Conservation (phyloP, 2,888 invertebrate species). For the Sminthurides aquaticus region DNA sequence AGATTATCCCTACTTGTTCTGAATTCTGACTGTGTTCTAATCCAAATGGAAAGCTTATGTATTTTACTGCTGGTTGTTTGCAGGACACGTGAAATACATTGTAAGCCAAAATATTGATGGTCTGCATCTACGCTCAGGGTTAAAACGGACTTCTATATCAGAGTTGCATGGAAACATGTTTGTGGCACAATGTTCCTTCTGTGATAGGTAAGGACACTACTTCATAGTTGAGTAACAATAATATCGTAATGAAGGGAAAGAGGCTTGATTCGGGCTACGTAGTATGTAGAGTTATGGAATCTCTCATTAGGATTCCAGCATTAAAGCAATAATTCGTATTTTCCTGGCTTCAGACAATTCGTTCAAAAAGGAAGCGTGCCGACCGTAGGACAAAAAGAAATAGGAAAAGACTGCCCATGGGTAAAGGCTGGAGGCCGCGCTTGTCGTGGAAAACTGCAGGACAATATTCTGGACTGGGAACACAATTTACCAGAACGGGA, state of each 20-base stretch:
- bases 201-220: conserved; percentile 60
- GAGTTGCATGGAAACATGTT: conserved; percentile 99
- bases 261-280: too few relatives aligned
- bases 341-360: conserved; percentile 75
- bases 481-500: conserved; percentile 82
- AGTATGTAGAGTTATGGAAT: too few relatives aligned
- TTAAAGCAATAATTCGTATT: too few relatives aligned
- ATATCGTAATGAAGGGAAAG: too few relatives aligned
- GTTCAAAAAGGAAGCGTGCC: conserved; percentile 66
- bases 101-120: conserved; percentile 98
- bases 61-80: too few relatives aligned
- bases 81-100: conserved; percentile 69
- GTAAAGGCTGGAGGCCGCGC: conserved; percentile 56
- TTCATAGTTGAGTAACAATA: neutral
- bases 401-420: conserved; percentile 60
- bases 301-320: too few relatives aligned
- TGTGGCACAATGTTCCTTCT: conserved; percentile 82
- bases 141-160: conserved; percentile 69
- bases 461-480: conserved; percentile 97
- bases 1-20: too few relatives aligned
- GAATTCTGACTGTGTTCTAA: too few relatives aligned
- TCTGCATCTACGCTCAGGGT: conserved; percentile 82
- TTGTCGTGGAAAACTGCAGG: conserved; percentile 76
- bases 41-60: too few relatives aligned
- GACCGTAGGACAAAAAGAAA: conserved; percentile 70